phyloP scores from a whole-genome alignment of 2,888 invertebrate species.

The Cosmorhoe ocellata region DNA sequence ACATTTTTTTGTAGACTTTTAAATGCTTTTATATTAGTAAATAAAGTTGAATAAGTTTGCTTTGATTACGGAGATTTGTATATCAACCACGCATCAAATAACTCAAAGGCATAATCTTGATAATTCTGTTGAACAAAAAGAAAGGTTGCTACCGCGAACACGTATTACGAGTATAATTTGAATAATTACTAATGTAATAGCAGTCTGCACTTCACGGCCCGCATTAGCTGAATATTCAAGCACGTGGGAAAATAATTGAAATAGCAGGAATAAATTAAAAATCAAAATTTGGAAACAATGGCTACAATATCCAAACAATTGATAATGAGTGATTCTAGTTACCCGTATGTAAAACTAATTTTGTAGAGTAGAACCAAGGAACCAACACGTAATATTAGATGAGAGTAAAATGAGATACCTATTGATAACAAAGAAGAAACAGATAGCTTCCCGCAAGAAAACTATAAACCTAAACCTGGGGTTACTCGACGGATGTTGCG shows the following conservation, averaged over 20 bases:
- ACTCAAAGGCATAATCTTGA: slow-evolving; percentile 43
- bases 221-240: slow-evolving; percentile 60
- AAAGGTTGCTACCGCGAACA: slow-evolving; percentile 50
- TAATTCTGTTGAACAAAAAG: slow-evolving; percentile 52
- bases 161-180: slow-evolving; percentile 56
- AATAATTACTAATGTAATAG: slow-evolving; percentile 63
- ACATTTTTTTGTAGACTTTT: too few relatives aligned
- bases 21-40: too few relatives aligned
- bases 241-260: slow-evolving; percentile 63
- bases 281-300: slow-evolving; percentile 44
- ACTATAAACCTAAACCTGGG: slow-evolving; percentile 61
- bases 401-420: too few relatives aligned
- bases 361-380: background rate
- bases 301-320: slow-evolving; percentile 16
- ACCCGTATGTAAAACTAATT: background rate
- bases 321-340: background rate
- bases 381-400: background rate
- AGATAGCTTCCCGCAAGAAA: slow-evolving; percentile 50
- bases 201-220: slow-evolving; percentile 47
- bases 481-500: slow-evolving; percentile 64
- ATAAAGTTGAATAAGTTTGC: slow-evolving; percentile 17
- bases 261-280: slow-evolving; percentile 42
- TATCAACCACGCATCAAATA: slow-evolving; percentile 32
- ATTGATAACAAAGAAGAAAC: slow-evolving; percentile 41
- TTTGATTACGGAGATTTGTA: slow-evolving; percentile 22